Base-by-base conservation (phyloP, 2,888 invertebrate species). In the Gasteruption jaculator region DNA sequence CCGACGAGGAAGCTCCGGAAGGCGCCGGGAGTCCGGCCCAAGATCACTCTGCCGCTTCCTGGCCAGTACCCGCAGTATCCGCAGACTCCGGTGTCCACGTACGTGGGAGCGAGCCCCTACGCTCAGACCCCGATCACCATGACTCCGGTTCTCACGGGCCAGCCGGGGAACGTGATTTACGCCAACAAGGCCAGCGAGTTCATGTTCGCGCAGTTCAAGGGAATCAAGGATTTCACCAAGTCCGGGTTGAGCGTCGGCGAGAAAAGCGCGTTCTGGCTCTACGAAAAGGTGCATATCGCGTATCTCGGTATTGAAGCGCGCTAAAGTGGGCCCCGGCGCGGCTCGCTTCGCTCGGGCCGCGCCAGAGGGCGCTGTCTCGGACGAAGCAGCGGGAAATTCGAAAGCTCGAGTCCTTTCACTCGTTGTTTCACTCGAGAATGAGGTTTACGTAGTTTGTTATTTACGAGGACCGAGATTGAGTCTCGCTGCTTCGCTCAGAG, bases 221-320 rank as follows among this genome's bases (percentile, higher is more conserved):
- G 85, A 0, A 81, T 87, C 55, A 83, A 82, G 57, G 84, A 87
- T 66, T 82, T 86, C 63, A 87, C 88, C 0, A 89, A 86, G 60
- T 82, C 85, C 41, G 90, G 91, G 16, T 72, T 91, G 50, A 88
- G 88, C 70, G 81, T 83, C 24, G 91, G 91, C 45, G 91, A 91
- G 70, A 89, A 87, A 65, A 78, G 81, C 45, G 86, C 86, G 0
- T 85, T 83, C 56, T 87, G 86, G 80, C 72, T 87, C 47, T 88
- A 88, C 64, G 82, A 83, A 50, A 88, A 85, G 74, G 75, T 90
- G 48, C 52, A 58, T 41, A 29, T 16, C 10, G 2, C 7, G 3
- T 12, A n/a, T n/a, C n/a, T n/a, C n/a, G n/a, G n/a, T n/a, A n/a
- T n/a, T n/a, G n/a, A n/a, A n/a, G n/a, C n/a, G n/a, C n/a, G n/a